Evolutionary conservation across 2,888 invertebrate genomes (phyloP).

Genomic region (Scaptomyza polygonia): DNA sequence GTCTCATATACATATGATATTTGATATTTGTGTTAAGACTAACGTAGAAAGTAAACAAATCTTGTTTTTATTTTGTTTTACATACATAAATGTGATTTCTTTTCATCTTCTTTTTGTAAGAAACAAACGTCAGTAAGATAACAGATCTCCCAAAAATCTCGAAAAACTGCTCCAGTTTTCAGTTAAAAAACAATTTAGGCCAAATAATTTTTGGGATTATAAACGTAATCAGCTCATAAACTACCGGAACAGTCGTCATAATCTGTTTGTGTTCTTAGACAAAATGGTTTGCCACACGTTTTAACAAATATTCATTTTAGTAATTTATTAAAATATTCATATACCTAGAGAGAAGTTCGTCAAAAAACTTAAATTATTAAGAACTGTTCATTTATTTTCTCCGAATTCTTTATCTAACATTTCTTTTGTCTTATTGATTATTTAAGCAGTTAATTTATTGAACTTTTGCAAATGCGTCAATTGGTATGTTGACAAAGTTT

Average conservation of each 20-base stretch:
- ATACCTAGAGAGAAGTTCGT: no score
- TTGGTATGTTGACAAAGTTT: constrained; percentile 46
- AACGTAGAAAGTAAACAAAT: neutral
- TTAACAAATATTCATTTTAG: constrained; percentile 3
- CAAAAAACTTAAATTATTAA: no score
- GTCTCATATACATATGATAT: no score
- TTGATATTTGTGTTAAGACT: neutral
- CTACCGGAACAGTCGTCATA: constrained; percentile 15
- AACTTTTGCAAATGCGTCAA: constrained; percentile 51
- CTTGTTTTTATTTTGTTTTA: neutral
- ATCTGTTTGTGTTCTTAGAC: constrained; percentile 6
- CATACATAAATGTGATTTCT: constrained; percentile 5
- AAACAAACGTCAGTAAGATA: constrained; percentile 51
- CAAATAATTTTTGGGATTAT: constrained; percentile 13
- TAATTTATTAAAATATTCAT: neutral
- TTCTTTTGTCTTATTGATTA: constrained; percentile 2
- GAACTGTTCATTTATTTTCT: no score
- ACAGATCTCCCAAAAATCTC: constrained; percentile 12
- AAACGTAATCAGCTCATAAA: constrained; percentile 16
- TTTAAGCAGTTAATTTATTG: constrained; percentile 22
- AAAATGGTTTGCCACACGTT: constrained; percentile 12
- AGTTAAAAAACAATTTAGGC: neutral
- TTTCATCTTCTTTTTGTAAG: neutral
- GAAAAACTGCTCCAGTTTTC: constrained; percentile 1
- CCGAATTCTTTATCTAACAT: neutral